phyloP scores from a whole-genome alignment of 2,888 invertebrate genomes.

The Argyra leucocephala region DNA sequence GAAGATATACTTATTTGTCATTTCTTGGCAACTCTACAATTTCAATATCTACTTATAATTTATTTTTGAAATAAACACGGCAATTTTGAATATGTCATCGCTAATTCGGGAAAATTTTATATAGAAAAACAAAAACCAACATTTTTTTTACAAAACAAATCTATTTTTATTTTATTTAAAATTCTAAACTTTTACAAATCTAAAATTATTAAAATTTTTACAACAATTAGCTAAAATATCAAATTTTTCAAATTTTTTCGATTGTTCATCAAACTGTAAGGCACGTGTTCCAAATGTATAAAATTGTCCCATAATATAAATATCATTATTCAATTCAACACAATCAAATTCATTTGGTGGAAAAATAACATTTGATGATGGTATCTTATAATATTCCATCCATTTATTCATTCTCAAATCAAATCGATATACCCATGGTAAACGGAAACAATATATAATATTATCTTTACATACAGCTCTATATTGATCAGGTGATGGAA shows the following conservation, averaged over 20 bases:
- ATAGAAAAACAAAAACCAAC: no score
- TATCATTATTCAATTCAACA: background rate
- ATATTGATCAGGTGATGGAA: constrained; percentile 1
- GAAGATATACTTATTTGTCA: no score
- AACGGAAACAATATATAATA: background rate
- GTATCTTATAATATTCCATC: background rate
- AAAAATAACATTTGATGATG: background rate
- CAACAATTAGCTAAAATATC: background rate
- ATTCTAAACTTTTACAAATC: background rate
- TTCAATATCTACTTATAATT: no score
- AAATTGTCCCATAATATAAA: background rate
- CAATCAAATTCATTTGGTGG: constrained; percentile 6
- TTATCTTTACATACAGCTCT: background rate
- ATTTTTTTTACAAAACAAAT: no score
- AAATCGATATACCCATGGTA: background rate
- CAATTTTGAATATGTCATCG: no score
- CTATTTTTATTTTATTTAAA: no score
- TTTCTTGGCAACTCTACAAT: no score
- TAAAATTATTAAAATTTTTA: background rate
- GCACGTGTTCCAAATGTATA: background rate
- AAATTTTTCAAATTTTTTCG: background rate
- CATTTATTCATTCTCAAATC: background rate
- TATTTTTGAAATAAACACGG: no score
- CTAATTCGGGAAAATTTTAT: no score
- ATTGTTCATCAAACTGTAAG: background rate